A percentile compares a stretch with the other conserved stretches of the same genome.
phyloP scores from a whole-genome alignment of 1,140 invertebrate species.

The Oryctes rhinoceros region DNA sequence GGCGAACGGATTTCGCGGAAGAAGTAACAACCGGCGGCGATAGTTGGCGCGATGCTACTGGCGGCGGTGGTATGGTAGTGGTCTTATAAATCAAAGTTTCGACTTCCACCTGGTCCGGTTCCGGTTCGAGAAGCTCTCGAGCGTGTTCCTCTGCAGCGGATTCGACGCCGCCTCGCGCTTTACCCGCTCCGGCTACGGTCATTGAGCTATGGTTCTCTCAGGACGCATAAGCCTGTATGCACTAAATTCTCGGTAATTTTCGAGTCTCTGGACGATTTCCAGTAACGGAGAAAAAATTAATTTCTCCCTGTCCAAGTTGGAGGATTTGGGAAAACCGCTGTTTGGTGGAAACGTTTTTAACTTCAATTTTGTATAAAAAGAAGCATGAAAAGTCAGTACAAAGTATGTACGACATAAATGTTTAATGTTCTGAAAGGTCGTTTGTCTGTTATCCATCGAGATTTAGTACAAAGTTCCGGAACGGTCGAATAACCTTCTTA shows the following conservation, averaged over 20 bases:
- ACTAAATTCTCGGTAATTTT: slow-evolving; percentile 39
- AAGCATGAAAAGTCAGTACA: too few species aligned
- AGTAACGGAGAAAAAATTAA: background rate
- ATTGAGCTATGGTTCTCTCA: slow-evolving; percentile 36
- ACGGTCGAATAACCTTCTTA: too few species aligned
- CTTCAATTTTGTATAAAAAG: too few species aligned
- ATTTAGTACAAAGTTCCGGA: too few species aligned
- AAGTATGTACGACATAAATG: too few species aligned
- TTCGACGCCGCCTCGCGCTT: background rate
- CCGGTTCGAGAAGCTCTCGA: slow-evolving; percentile 34
- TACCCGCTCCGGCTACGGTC: background rate
- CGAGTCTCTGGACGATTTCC: background rate
- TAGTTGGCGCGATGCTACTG: background rate
- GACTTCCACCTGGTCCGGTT: slow-evolving; percentile 40
- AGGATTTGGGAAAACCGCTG: background rate
- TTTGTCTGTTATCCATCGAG: too few species aligned
- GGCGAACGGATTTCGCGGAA: slow-evolving; percentile 18
- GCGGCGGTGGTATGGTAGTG: background rate
- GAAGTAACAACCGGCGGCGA: slow-evolving; percentile 13
- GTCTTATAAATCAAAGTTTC: slow-evolving; percentile 41
- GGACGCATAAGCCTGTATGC: slow-evolving; percentile 37
- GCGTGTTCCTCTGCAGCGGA: slow-evolving; percentile 12
- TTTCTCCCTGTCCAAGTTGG: background rate
- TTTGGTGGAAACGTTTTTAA: background rate
- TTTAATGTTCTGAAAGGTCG: too few species aligned